Evolutionary conservation across 2,888 invertebrate genomes (phyloP).

Genomic region (Scrobipalpa atriplicella): DNA sequence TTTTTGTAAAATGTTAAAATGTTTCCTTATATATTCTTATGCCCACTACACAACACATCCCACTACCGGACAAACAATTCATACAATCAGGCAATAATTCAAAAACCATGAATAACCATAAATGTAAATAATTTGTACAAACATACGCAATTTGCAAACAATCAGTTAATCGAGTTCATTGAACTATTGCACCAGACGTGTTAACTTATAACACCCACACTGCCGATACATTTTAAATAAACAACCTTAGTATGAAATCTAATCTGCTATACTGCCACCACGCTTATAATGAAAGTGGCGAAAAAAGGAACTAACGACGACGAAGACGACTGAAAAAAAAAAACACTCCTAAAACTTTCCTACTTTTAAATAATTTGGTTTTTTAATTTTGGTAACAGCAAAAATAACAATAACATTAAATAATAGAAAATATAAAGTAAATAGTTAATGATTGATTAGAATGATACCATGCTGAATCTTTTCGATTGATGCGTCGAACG

Average conservation of each 20-base stretch:
- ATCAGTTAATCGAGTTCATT: slow-evolving; percentile 1
- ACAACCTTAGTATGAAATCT: not conserved
- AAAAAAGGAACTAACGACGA: no score
- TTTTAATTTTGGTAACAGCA: no score
- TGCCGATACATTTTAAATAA: not conserved
- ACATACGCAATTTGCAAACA: slow-evolving; percentile 7
- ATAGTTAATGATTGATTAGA: no score
- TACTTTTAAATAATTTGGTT: no score
- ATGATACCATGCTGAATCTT: no score
- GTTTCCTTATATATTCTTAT: not conserved
- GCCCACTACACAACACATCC: not conserved
- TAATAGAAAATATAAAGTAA: no score
- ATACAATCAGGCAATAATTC: slow-evolving; percentile 5
- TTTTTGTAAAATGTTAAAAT: not conserved
- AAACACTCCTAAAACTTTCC: no score
- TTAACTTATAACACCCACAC: not conserved
- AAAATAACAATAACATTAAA: no score
- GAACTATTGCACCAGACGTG: slow-evolving; percentile 1
- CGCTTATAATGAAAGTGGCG: no score
- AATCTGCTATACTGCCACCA: not conserved
- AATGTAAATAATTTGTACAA: slow-evolving; percentile 8
- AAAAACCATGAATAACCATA: not conserved
- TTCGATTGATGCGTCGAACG: not conserved
- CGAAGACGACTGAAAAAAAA: no score
- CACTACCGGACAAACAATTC: not conserved